Evolutionary conservation across 37 sponge, comb jelly and placozoan species (phyloP), one percentile per base, ranked within the genome.

Genomic region (Aplysina aerophoba): DNA sequence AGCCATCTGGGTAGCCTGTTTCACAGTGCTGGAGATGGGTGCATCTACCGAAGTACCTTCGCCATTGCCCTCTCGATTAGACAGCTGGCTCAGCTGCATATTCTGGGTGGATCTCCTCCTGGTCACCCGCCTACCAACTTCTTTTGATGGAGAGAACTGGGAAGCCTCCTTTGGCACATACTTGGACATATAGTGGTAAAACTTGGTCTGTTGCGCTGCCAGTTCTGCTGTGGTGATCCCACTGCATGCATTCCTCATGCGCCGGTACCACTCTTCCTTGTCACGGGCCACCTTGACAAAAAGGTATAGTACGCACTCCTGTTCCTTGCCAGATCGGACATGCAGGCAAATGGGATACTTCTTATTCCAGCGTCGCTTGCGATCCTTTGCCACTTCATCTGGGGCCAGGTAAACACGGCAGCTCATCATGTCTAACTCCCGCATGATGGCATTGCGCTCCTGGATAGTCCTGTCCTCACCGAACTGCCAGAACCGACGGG

Each of bases 291-390:
- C 87, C 39, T 59, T 37, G 19, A 80, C 58, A 81, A 92, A 95
- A 3, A 95, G 69, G 50, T 71, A 95, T 19, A 85, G 20, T 59
- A 62, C 39, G 4, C 86, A 22, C 16, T 79, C 62, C 24, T 38
- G 25, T 1, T 84, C 59, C n/a, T 28, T 6, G 33, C 33, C 33
- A 57, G 17, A 22, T 17, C 80, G 19, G 15, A 88, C 36, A 37
- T 40, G 41, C 25, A 33, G 31, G 19, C 79, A 12, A 15, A 95
- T 88, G 24, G 96, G 96, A 59, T 82, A 95, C 81, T 95, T 95
- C 81, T 95, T 95, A 66, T 91, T 92, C 93, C 92, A 95, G 14
- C 93, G 80, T 39, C 91, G 72, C 73, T 90, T 95, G 34, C 95
- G 61, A 35, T 93, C 89, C 50, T 75, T 36, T 11, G 90, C 90